phyloP scores from a whole-genome alignment of 2,888 invertebrate species.

The Drosophila helvetica region DNA sequence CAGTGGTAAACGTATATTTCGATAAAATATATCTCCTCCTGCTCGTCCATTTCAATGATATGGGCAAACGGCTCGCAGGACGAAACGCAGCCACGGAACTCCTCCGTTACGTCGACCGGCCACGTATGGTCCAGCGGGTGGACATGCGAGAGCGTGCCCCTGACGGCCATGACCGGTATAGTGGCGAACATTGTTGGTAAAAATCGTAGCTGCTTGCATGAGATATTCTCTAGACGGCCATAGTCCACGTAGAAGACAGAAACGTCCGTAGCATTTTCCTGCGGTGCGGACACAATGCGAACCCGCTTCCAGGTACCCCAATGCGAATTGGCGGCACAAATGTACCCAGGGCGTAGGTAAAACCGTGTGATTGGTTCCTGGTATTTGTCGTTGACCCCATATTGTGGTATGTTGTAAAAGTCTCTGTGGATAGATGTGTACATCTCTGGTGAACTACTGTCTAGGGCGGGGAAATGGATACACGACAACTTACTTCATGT shows the following conservation, averaged over 20 bases:
- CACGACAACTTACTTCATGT: slow-evolving; percentile 27
- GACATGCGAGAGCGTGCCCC: slow-evolving; percentile 46
- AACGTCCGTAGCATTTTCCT: rapidly evolving
- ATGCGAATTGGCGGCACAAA: slow-evolving; percentile 19
- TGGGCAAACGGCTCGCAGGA: not conserved
- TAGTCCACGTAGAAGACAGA: slow-evolving; percentile 41
- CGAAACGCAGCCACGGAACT: slow-evolving; percentile 7
- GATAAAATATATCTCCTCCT: slow-evolving; percentile 15
- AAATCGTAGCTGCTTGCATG: slow-evolving; percentile 5
- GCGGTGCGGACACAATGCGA: slow-evolving; percentile 14
- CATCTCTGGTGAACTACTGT: too few species aligned
- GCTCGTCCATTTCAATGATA: slow-evolving; percentile 33
- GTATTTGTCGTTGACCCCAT: too few species aligned
- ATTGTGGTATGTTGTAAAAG: slow-evolving; percentile 2
- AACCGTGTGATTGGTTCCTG: slow-evolving; percentile 1
- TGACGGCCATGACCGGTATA: slow-evolving; percentile 21
- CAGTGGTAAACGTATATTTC: not conserved
- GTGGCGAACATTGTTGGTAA: not conserved
- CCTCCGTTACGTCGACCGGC: slow-evolving; percentile 1
- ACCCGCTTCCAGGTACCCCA: slow-evolving; percentile 39
- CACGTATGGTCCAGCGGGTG: slow-evolving; percentile 44
- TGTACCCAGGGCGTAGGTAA: slow-evolving; percentile 24
- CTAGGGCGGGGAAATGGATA: too few species aligned
- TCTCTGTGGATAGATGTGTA: not conserved
- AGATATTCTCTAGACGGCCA: slow-evolving; percentile 7